Base-by-base conservation (phyloP, 2,113 vertebrate species). In the Varanus komodoensis region DNA sequence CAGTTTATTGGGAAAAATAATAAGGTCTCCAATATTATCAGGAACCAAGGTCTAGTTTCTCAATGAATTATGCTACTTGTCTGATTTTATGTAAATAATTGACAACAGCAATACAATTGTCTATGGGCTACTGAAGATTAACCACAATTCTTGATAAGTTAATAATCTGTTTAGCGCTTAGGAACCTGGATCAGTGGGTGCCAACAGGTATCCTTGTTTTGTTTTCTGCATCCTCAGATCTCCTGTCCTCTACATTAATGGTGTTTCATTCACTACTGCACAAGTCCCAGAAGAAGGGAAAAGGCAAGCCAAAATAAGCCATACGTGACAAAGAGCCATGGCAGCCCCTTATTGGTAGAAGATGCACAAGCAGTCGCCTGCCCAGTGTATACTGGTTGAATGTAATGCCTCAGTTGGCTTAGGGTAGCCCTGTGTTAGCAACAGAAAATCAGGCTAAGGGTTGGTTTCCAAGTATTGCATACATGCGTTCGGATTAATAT, bases 111-210 rank as follows among this genome's bases (percentile, higher is more conserved):
- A 38, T 57, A 57, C 11, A 17, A 69, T 68, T 7, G 0, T 0
- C 23, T 84, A 29, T 84, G 64, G 82, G 54, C 52, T 34, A 23
- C 15, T 54, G 68, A 71, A n/a, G 4, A 3, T 7, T n/a, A 87
- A 34, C 86, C 19, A 78, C 71, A 84, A 1, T 23, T 68, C 73
- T 75, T 86, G 61, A 61, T 92, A 92, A 25, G 14, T 3, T 52
- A 81, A 23, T 21, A 87, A 67, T 71, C 73, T 77, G 88, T 92
- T 89, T 77, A 78, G 61, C 91, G 93, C 71, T n/a, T 1, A 82
- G 80, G 15, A 84, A 73, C 29, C 4, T 34, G 57, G 29, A 69
- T 27, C 69, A 86, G 17, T 74, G 69, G 50, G 74, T 11, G 19
- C 8, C 38, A 44, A 44, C 38, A 44, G 38, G 38, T 44, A 44